Percentiles rank a stretch among this genome's conserved stretches.
Evolutionary conservation across 2,113 vertebrate species (phyloP).

Genomic region (Pachypanchax playfairii): DNA sequence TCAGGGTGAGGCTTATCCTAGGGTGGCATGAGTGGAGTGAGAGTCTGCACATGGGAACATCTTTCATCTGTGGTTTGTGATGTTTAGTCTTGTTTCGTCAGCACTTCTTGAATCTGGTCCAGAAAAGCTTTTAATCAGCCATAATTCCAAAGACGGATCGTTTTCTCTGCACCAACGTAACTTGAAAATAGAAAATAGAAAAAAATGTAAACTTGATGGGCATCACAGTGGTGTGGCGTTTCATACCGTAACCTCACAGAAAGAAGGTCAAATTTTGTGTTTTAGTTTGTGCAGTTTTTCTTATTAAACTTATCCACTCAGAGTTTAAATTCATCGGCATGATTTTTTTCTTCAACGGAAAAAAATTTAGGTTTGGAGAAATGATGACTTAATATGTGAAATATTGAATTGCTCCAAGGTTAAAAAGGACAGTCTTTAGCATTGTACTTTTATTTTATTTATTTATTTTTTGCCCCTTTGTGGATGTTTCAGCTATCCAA

Average conservation of each 20-base stretch:
- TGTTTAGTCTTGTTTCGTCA: constrained; percentile 88
- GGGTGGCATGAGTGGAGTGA: constrained; percentile 49
- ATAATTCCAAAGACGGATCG: constrained; percentile 78
- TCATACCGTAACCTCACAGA: not conserved
- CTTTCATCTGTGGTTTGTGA: constrained; percentile 73
- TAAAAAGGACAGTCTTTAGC: constrained; percentile 15
- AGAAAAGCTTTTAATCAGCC: constrained; percentile 91
- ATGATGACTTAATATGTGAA: not conserved
- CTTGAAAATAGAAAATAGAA: constrained; percentile 68
- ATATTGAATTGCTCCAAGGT: constrained; percentile 27
- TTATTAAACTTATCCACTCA: not conserved
- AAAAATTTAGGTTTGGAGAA: too few species aligned
- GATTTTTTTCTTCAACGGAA: not conserved
- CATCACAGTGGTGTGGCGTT: not conserved
- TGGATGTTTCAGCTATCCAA: constrained; percentile 60
- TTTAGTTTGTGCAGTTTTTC: not conserved
- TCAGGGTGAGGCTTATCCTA: constrained; percentile 65
- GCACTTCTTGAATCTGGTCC: constrained; percentile 87
- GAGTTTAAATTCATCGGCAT: not conserved
- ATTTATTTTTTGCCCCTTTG: not conserved
- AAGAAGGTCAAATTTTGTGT: not conserved
- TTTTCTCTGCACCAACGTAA: constrained; percentile 41
- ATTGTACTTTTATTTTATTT: not conserved
- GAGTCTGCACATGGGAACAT: constrained; percentile 78
- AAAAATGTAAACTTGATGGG: constrained; percentile 23